Percentiles rank a stretch among this genome's conserved stretches.
These are phyloP conservation scores for Cerceris ruficornis DNA, from an alignment of 2,888 invertebrate genomes.

Conservation along the genomic window DNA sequence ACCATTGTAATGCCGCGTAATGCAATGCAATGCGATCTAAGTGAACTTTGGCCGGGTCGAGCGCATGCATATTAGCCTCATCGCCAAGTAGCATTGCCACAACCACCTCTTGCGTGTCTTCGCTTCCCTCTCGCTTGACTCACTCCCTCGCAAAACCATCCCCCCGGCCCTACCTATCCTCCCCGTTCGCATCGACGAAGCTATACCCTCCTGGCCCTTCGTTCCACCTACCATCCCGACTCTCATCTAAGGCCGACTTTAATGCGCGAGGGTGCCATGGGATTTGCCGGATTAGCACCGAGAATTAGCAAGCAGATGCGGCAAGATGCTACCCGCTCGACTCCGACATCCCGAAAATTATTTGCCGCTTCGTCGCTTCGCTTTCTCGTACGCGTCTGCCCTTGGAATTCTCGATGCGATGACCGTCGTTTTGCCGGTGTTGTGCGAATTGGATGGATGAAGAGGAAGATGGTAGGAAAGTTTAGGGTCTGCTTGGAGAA, in stretches of 20 bases:
- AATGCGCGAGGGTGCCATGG: slow-evolving; percentile 73
- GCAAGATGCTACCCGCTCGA: slow-evolving; percentile 69
- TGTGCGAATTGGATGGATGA: no score
- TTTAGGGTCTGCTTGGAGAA: no score
- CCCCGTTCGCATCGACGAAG: slow-evolving; percentile 12
- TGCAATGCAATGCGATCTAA: slow-evolving; percentile 70
- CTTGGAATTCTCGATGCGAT: neutral
- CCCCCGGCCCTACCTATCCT: neutral
- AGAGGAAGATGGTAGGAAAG: no score
- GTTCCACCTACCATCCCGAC: slow-evolving; percentile 39
- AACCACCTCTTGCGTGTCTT: slow-evolving; percentile 52
- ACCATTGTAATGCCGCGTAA: slow-evolving; percentile 70
- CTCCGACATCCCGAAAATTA: slow-evolving; percentile 66
- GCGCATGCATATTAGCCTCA: slow-evolving; percentile 74
- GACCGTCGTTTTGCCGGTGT: neutral
- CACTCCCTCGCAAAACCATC: slow-evolving; percentile 15
- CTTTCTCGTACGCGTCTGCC: slow-evolving; percentile 27
- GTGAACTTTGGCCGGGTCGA: slow-evolving; percentile 72
- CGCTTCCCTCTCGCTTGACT: slow-evolving; percentile 7
- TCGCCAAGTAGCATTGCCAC: slow-evolving; percentile 65
- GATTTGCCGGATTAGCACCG: slow-evolving; percentile 76
- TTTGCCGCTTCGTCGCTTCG: slow-evolving; percentile 59
- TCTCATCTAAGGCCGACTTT: slow-evolving; percentile 70
- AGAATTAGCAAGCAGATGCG: slow-evolving; percentile 73
- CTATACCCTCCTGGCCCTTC: slow-evolving; percentile 47